These are phyloP conservation scores for Ceyx margarethae DNA, from an alignment of 2,113 vertebrate species.

Conservation along the genomic window DNA sequence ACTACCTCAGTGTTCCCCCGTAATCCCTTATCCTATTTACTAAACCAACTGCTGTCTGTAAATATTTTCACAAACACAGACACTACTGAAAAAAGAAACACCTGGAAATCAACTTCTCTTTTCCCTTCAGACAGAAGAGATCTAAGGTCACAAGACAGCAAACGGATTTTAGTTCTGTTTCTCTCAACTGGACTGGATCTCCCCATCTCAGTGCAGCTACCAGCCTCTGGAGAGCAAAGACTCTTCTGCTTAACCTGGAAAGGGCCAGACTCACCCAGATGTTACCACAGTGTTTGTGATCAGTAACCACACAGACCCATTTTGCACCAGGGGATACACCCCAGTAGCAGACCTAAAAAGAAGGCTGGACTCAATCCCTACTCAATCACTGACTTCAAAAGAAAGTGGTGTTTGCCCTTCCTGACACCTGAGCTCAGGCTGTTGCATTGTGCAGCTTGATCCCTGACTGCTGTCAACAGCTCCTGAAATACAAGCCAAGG, in stretches of 20 bases:
- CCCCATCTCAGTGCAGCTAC: background rate
- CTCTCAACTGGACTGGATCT: background rate
- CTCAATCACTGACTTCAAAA: background rate
- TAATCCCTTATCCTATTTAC: background rate
- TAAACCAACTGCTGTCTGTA: background rate
- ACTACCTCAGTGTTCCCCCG: background rate
- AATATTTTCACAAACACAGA: background rate
- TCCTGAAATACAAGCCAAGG: background rate
- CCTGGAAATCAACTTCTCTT: background rate
- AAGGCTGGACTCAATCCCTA: background rate
- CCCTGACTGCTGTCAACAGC: background rate
- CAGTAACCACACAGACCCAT: background rate
- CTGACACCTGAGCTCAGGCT: background rate
- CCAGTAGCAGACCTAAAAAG: background rate
- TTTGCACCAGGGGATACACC: background rate
- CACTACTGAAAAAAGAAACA: background rate
- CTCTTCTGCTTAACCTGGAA: background rate
- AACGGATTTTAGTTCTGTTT: background rate
- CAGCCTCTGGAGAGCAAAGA: background rate
- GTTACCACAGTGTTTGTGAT: fast-evolving
- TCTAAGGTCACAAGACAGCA: background rate
- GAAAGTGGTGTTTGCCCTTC: background rate
- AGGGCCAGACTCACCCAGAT: background rate
- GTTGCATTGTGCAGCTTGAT: fast-evolving
- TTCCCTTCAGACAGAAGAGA: background rate